These are phyloP conservation scores for Andricus quercusramuli DNA, from an alignment of 2,888 invertebrate species.

Conservation along the genomic window DNA sequence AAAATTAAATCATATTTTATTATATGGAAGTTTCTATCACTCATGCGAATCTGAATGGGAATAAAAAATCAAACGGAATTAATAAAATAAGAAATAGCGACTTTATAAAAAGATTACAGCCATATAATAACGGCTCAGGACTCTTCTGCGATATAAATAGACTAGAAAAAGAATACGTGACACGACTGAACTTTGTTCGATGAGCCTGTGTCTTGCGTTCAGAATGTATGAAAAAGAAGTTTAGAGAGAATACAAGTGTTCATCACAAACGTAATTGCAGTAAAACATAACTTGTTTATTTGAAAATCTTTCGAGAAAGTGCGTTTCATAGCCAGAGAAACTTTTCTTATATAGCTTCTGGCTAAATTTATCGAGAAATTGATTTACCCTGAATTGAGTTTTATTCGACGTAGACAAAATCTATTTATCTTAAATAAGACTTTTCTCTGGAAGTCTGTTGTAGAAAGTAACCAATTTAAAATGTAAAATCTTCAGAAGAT, in stretches of 20 bases:
- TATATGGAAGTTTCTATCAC: background rate
- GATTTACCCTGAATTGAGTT: background rate
- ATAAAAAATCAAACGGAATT: background rate
- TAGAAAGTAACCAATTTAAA: constrained; percentile 20
- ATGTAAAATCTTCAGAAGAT: background rate
- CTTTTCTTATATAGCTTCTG: background rate
- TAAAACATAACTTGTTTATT: background rate
- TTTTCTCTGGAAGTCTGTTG: background rate
- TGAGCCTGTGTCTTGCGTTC: background rate
- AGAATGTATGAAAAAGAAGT: constrained; percentile 8
- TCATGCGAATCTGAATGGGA: background rate
- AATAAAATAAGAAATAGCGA: background rate
- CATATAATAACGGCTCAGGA: background rate
- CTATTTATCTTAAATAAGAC: background rate
- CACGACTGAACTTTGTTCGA: constrained; percentile 26
- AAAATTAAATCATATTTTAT: background rate
- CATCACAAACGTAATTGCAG: background rate
- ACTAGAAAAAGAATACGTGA: constrained; percentile 20
- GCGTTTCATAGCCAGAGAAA: constrained; percentile 18
- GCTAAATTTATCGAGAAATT: background rate
- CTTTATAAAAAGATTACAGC: background rate
- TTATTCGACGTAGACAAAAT: background rate
- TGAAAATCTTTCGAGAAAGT: background rate
- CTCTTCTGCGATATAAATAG: constrained; percentile 4
- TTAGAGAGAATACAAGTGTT: background rate